Percentiles rank a stretch among this genome's conserved stretches.
Conservation (phyloP, 2,113 vertebrate species). For the Columbina picui region DNA sequence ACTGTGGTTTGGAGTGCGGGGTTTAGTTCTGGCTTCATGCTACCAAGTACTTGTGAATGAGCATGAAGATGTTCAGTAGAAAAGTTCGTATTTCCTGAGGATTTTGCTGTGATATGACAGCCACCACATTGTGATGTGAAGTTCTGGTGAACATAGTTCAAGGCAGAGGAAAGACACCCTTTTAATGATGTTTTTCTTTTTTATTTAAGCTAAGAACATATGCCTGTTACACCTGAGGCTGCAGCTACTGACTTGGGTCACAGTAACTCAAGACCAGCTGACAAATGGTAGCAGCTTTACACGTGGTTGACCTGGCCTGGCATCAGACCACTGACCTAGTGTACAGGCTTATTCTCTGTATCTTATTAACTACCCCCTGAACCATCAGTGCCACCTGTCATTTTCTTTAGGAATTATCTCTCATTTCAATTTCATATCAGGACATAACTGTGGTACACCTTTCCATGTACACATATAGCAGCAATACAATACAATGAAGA, state of each 20-base stretch:
- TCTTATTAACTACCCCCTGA: background rate
- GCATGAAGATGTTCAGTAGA: background rate
- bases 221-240: background rate
- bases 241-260: background rate
- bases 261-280: background rate
- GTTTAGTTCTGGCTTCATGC: background rate
- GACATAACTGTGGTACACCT: background rate
- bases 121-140: rapidly evolving
- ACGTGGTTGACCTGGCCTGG: background rate
- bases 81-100: background rate
- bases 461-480: background rate
- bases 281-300: background rate
- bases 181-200: background rate
- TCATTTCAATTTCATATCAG: background rate
- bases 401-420: background rate
- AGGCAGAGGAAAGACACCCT: background rate
- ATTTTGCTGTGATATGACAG: background rate
- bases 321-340: background rate
- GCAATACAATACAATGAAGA: background rate
- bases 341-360: background rate
- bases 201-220: background rate
- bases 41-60: background rate
- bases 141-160: background rate
- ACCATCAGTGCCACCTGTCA: background rate
- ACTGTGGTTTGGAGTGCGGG: background rate